These are phyloP conservation scores for Dugesia japonica DNA, from an alignment of 2,888 invertebrate genomes.

Conservation along the genomic window DNA sequence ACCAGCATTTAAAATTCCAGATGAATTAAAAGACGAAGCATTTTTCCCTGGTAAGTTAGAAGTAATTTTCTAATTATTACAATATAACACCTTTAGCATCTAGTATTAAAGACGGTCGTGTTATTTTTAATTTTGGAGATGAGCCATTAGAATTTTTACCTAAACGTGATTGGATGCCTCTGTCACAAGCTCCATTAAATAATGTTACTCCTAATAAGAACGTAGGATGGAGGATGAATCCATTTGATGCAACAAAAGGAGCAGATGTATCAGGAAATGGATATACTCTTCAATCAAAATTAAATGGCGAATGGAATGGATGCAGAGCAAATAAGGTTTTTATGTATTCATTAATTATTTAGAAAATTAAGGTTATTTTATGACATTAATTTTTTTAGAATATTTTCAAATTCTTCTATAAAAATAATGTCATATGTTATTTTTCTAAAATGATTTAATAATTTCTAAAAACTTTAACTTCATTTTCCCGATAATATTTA, in stretches of 20 bases:
- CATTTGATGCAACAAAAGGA: constrained; percentile 25
- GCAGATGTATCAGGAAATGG: constrained; percentile 33
- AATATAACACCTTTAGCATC: neutral
- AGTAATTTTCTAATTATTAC: too few relatives aligned
- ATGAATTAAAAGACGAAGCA: constrained; percentile 3
- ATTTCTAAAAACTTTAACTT: too few relatives aligned
- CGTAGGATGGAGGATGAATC: constrained; percentile 33
- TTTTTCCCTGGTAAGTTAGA: neutral
- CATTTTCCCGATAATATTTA: too few relatives aligned
- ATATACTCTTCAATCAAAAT: constrained; percentile 21
- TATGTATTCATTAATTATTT: neutral
- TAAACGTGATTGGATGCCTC: constrained; percentile 31
- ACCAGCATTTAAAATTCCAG: constrained; percentile 22
- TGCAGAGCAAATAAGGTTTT: constrained; percentile 32
- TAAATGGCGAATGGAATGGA: constrained; percentile 32
- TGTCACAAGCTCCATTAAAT: constrained; percentile 26
- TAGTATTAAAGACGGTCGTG: constrained; percentile 25
- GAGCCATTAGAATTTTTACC: constrained; percentile 30
- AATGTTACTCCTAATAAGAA: constrained; percentile 29
- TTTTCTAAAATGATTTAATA: too few relatives aligned
- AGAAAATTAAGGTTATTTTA: neutral
- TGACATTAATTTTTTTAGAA: too few relatives aligned
- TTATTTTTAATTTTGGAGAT: constrained; percentile 34
- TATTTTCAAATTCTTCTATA: too few relatives aligned
- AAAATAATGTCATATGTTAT: too few relatives aligned